Base-by-base conservation (phyloP, 2,888 invertebrate genomes). In the Zele albiditarsus region DNA sequence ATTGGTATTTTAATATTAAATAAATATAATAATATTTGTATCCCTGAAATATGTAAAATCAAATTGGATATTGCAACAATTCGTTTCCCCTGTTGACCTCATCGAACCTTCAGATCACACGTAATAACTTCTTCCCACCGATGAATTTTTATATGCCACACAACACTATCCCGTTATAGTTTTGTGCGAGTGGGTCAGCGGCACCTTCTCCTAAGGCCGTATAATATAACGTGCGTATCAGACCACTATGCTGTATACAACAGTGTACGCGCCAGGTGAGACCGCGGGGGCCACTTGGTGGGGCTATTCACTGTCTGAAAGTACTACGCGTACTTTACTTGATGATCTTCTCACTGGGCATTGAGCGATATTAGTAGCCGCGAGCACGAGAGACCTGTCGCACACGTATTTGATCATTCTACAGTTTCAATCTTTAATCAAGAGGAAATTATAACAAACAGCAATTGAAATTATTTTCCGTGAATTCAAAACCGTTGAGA, bases 161-260 rank as follows among this genome's bases (percentile, higher is more conserved):
- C 33, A 42, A 67, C 74, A 42, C 31, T 67, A 81, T 88, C 84
- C 88, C 88, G 88, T 88, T 88, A 88, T 84, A 85, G 84, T 85
- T 83, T 83, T 81, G 80, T 84, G 81, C 83, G 85, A 88, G 88
- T 89, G 88, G 88, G 88, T 89, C 88, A 89, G 84, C 86, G 82
- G 82, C 84, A 84, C 82, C 80, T 83, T 79, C 77, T 78, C 75
- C 71, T 67, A 65, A 68, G 25, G 8, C 20, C 20, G 20, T 53
- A 23, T 20, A 53, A 53, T 53, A 60, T 74, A 57, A 60, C 70
- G 76, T 73, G 75, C 77, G 75, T 73, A 78, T 73, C 71, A 71
- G 66, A 76, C 73, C 71, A 78, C 78, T 53, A 75, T 23, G 4
- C 23, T 53, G 12, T 42, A 71, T 62, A 58, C 38, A 69, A 46